These are phyloP conservation scores for Halictus ligatus DNA, from an alignment of 2,888 invertebrate species.

Conservation along the genomic window DNA sequence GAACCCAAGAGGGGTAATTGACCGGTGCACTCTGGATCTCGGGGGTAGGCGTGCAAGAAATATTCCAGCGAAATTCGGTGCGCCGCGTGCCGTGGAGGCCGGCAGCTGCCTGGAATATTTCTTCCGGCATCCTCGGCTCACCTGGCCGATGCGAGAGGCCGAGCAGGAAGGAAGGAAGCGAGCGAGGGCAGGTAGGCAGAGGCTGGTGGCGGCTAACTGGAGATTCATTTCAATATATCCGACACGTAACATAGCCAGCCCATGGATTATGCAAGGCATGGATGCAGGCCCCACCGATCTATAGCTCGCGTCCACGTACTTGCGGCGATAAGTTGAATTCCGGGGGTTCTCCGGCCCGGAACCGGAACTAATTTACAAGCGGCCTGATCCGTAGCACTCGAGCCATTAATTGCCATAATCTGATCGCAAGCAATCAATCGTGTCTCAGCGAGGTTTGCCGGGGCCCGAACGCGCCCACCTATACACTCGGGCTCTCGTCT, in stretches of 20 bases:
- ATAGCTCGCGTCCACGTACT: slow-evolving; percentile 60
- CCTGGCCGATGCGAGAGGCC: background rate
- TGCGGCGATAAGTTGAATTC: slow-evolving; percentile 73
- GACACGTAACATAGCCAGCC: background rate
- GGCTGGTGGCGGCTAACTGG: background rate
- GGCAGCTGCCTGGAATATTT: slow-evolving; percentile 2
- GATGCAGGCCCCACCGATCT: slow-evolving; percentile 30
- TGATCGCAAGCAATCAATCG: slow-evolving; percentile 73
- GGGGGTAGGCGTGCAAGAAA: background rate
- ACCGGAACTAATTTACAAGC: slow-evolving; percentile 74
- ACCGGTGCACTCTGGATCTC: background rate
- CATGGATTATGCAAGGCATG: slow-evolving; percentile 47
- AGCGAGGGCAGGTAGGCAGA: background rate
- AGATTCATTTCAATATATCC: slow-evolving; percentile 32
- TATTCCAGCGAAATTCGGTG: slow-evolving; percentile 1
- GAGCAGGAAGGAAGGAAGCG: background rate
- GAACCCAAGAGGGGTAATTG: too few species aligned
- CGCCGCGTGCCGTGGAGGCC: background rate
- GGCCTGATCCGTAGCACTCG: slow-evolving; percentile 66
- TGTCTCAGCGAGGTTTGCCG: slow-evolving; percentile 55
- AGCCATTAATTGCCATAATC: slow-evolving; percentile 74
- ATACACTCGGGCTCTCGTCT: slow-evolving; percentile 45
- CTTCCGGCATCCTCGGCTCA: background rate
- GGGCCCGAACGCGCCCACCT: slow-evolving; percentile 40
- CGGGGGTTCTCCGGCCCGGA: slow-evolving; percentile 66